Percentiles rank a stretch among this genome's conserved stretches.
These are phyloP conservation scores for Anhinga rufa DNA, from an alignment of 2,113 vertebrate genomes.

Conservation along the genomic window DNA sequence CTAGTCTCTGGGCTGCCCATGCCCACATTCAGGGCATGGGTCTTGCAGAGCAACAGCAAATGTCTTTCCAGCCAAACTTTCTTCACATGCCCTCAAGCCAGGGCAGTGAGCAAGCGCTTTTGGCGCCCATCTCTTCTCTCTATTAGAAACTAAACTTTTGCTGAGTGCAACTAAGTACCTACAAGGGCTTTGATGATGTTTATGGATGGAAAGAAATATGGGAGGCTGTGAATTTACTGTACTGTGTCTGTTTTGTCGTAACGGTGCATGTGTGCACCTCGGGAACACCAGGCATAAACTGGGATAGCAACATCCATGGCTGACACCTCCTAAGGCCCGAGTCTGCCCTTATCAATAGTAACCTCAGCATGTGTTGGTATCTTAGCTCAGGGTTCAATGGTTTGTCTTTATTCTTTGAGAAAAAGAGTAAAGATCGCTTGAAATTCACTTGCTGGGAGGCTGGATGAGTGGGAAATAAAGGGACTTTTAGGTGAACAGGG, in stretches of 20 bases:
- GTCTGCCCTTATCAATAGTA: background rate
- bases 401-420: background rate
- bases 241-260: background rate
- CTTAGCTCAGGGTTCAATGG: background rate
- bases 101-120: background rate
- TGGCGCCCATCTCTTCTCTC: background rate
- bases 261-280: accelerated
- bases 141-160: background rate
- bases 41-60: background rate
- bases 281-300: background rate
- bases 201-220: background rate
- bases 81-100: background rate
- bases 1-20: background rate
- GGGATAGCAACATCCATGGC: background rate
- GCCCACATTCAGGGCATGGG: background rate
- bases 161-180: background rate
- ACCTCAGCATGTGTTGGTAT: background rate
- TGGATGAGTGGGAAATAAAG: background rate
- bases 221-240: background rate
- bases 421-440: background rate
- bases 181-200: background rate
- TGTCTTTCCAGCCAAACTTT: background rate
- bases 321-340: background rate
- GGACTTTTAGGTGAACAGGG: background rate
- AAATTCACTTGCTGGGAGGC: background rate